Conservation (phyloP, 2,888 invertebrate species). For the Melieria picta region DNA sequence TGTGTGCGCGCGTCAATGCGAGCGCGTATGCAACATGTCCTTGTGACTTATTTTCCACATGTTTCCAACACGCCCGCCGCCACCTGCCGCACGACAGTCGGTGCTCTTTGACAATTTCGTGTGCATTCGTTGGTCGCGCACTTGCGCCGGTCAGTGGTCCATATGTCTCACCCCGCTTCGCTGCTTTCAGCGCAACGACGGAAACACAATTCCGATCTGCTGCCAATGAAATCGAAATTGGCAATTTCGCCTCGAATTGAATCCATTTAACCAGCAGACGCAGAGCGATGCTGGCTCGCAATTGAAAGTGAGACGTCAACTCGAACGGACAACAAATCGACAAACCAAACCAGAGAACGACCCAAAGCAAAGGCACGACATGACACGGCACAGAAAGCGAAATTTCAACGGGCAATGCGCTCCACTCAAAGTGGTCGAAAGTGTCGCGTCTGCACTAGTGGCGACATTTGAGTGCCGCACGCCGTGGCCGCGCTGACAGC, state of each 20-base stretch:
- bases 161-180: too few relatives aligned
- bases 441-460: too few relatives aligned
- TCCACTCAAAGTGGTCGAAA: neutral
- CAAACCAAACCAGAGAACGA: too few relatives aligned
- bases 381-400: neutral
- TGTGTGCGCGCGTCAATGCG: neutral
- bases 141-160: too few relatives aligned
- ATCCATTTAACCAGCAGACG: conserved; percentile 32
- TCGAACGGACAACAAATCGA: conserved; percentile 3
- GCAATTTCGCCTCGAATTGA: conserved; percentile 48
- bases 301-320: conserved; percentile 21
- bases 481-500: too few relatives aligned
- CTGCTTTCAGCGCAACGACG: conserved; percentile 23
- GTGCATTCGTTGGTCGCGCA: neutral
- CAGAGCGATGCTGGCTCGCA: conserved; percentile 19
- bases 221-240: conserved; percentile 56
- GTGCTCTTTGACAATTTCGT: conserved; percentile 20
- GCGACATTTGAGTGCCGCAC: too few relatives aligned
- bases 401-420: neutral
- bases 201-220: conserved; percentile 52
- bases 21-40: conserved; percentile 21
- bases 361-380: neutral
- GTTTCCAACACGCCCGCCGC: neutral
- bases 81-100: conserved; percentile 3
- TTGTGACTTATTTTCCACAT: conserved; percentile 28